phyloP scores from a whole-genome alignment of 2,888 invertebrate genomes.

The Mythimna impura region DNA sequence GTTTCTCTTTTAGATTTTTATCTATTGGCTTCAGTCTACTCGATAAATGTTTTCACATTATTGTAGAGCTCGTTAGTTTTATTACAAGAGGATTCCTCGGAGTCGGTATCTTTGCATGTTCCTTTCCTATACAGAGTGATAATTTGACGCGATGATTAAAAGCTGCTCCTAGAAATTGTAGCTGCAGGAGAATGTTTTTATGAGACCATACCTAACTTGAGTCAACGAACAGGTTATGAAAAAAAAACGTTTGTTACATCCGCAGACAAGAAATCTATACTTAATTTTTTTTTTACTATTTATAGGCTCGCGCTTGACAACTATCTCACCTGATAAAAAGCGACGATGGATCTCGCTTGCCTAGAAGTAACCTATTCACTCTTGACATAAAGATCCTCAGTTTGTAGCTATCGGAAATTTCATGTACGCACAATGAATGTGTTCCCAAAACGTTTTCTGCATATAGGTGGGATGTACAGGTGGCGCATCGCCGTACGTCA shows the following conservation, averaged over 20 bases:
- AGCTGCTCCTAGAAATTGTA: not conserved
- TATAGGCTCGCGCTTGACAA: no score
- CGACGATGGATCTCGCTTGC: no score
- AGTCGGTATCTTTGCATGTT: constrained; percentile 21
- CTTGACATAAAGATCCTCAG: no score
- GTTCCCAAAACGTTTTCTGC: no score
- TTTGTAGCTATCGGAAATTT: no score
- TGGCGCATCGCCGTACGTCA: no score
- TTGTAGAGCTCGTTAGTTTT: constrained; percentile 7
- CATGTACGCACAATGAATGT: no score
- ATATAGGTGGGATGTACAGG: no score
- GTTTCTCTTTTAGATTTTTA: constrained; percentile 9
- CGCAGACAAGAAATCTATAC: not conserved
- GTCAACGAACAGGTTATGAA: not conserved
- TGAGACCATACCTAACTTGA: not conserved
- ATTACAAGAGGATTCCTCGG: constrained; percentile 12
- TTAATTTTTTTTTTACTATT: no score
- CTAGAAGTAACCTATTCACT: no score
- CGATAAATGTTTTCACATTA: constrained; percentile 2
- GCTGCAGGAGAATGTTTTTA: constrained; percentile 10
- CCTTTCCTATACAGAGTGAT: not conserved
- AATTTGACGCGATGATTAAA: not conserved
- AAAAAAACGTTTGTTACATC: not conserved
- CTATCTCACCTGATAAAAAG: no score
- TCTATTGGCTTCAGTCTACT: constrained; percentile 1